Conservation (phyloP, 1,140 invertebrate genomes). For the Ooceraea biroi region DNA sequence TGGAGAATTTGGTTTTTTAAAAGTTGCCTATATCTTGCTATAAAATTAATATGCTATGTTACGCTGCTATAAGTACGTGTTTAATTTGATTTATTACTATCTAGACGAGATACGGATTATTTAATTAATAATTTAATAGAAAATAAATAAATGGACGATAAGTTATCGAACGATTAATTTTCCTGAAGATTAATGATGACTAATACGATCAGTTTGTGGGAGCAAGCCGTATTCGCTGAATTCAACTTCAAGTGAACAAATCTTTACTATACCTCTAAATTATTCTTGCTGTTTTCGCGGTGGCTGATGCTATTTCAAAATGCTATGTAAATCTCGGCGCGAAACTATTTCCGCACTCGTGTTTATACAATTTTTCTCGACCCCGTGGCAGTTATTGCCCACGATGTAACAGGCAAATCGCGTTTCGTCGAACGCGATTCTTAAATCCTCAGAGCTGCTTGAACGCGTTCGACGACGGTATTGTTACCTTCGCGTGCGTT, state of each 20-base stretch:
- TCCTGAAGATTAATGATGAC: no score
- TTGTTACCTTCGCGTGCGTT: slow-evolving; percentile 32
- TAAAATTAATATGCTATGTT: no score
- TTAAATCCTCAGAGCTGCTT: slow-evolving; percentile 5
- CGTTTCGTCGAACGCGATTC: slow-evolving; percentile 25
- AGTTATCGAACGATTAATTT: no score
- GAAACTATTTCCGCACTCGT: slow-evolving; percentile 36
- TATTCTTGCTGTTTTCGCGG: neutral
- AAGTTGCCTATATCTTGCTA: no score
- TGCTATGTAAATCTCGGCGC: neutral
- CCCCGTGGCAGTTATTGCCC: slow-evolving; percentile 14
- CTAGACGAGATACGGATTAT: no score
- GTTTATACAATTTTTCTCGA: slow-evolving; percentile 39
- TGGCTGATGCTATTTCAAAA: neutral
- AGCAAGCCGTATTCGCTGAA: neutral
- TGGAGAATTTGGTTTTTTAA: no score
- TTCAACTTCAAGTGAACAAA: neutral
- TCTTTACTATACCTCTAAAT: no score
- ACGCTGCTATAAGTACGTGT: no score
- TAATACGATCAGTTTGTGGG: neutral
- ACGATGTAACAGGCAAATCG: neutral
- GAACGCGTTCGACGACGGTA: slow-evolving; percentile 7
- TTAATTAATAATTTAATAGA: no score
- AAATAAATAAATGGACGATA: no score
- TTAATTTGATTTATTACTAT: no score